Conservation (phyloP, 2,888 invertebrate genomes). For the Carterocephalus palaemon region DNA sequence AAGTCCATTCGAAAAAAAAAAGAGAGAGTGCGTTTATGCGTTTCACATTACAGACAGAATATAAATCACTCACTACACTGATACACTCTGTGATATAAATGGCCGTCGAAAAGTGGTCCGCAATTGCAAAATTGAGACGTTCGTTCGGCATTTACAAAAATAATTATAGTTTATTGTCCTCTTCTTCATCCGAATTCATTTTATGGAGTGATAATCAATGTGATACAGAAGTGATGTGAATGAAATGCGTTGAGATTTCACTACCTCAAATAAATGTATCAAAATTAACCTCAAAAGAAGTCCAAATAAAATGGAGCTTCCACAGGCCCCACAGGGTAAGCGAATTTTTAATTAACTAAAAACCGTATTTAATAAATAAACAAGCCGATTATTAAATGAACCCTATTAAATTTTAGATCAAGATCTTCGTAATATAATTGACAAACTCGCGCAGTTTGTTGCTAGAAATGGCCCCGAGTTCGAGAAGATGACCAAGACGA, state of each 20-base stretch:
- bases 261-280: constrained; percentile 10
- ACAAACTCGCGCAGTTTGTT: constrained; percentile 99
- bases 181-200: background rate
- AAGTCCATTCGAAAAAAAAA: no score
- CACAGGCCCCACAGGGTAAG: constrained; percentile 82
- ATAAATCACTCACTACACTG: no score
- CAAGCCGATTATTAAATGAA: background rate
- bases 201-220: background rate
- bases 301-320: constrained; percentile 67
- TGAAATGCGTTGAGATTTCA: background rate
- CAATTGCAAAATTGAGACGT: constrained; percentile 8
- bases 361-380: background rate
- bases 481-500: constrained; percentile 99
- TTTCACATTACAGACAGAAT: no score
- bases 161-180: background rate
- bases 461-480: constrained; percentile 99
- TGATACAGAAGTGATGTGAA: constrained; percentile 15
- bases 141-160: constrained; percentile 11
- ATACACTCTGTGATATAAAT: no score
- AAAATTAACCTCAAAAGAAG: constrained; percentile 56
- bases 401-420: constrained; percentile 83
- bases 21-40: no score
- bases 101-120: constrained; percentile 15
- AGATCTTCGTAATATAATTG: constrained; percentile 97
- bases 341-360: constrained; percentile 18